Percentiles rank a stretch among this genome's conserved stretches.
These are phyloP conservation scores for Hypsopygia costalis DNA, from an alignment of 2,888 invertebrate genomes.

Conservation along the genomic window DNA sequence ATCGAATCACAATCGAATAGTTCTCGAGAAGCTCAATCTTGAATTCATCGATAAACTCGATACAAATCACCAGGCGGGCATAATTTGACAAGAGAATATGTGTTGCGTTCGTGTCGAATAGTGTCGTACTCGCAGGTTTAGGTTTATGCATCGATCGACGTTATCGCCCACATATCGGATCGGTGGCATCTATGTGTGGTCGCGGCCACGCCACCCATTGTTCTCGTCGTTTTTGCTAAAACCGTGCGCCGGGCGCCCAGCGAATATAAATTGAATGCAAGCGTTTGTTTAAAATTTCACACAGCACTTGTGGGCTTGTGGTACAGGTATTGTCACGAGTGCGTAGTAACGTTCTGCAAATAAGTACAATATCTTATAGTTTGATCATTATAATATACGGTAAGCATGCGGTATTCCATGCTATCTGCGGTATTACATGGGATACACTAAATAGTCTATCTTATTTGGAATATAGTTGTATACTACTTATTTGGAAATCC, in stretches of 20 bases:
- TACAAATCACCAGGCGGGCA: conserved; percentile 49
- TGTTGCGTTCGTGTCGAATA: conserved; percentile 17
- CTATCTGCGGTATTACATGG: too few species aligned
- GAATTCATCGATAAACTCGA: conserved; percentile 49
- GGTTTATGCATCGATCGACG: conserved; percentile 45
- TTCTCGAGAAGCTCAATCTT: conserved; percentile 14
- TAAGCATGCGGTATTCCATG: too few species aligned
- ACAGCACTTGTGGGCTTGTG: too few species aligned
- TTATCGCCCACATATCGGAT: conserved; percentile 43
- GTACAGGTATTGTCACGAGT: conserved; percentile 30
- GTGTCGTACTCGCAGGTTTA: conserved; percentile 21
- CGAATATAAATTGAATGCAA: conserved; percentile 56
- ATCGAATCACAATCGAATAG: conserved; percentile 24
- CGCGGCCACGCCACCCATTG: conserved; percentile 29
- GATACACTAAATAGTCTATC: too few species aligned
- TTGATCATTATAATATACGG: too few species aligned
- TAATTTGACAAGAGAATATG: conserved; percentile 33
- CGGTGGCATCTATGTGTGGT: conserved; percentile 30
- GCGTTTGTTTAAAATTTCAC: conserved; percentile 54
- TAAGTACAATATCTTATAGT: too few species aligned
- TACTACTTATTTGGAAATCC: too few species aligned
- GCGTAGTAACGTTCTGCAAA: too few species aligned
- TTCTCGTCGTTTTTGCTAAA: conserved; percentile 43
- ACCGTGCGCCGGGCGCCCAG: conserved; percentile 37
- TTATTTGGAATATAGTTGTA: too few species aligned